Base-by-base conservation (phyloP, 2,888 invertebrate species). In the Dioctria rufipes region DNA sequence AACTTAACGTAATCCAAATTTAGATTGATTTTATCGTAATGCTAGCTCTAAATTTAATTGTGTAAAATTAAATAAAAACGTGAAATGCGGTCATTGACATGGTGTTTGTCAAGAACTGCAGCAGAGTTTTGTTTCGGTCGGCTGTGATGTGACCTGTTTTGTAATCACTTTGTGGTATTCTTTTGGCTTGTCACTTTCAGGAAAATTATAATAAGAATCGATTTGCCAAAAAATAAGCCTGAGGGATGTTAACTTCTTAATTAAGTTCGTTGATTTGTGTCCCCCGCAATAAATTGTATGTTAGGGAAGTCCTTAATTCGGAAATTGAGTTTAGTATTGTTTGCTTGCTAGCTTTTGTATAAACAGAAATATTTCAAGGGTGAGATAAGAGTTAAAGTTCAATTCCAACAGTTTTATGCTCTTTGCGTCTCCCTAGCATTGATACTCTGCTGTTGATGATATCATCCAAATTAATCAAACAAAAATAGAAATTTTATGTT, bases 91-190 rank as follows among this genome's bases (percentile, higher is more conserved):
- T 63, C 73, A 75, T 75, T 75, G 11, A 75, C 73, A 42, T 5
- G 25, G 6, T 39, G 63, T 63, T 8, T 58, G 43, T 25, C 25
- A 25, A 25, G 25, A 25, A 75, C 60, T 11, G 42, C 5, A 43
- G 73, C 60, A 40, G 60, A 25, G 8, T 39, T n/a, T 60, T 58
- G 13, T 9, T 60, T 75, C 42, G 9, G 58, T 25, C 25, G 25
- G 25, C 25, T 25, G 25, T 37, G 49, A 39, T 43, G 4, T 60
- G 42, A 75, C 73, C 73, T 75, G 73, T 75, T 75, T 75, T 75
- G 60, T 75, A 75, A 75, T 75, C 73, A 75, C 60, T 60, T 60
- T 25, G 58, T 58, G 73, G 71, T 43, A 40, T 9, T 39, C 60
- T 9, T 37, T 25, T 25, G 25, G 25, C 25, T 25, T 49, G 73